A percentile compares a stretch with the other conserved stretches of the same genome.
phyloP scores from a whole-genome alignment of 2,113 vertebrate species.

The Rhabdomys dilectus region DNA sequence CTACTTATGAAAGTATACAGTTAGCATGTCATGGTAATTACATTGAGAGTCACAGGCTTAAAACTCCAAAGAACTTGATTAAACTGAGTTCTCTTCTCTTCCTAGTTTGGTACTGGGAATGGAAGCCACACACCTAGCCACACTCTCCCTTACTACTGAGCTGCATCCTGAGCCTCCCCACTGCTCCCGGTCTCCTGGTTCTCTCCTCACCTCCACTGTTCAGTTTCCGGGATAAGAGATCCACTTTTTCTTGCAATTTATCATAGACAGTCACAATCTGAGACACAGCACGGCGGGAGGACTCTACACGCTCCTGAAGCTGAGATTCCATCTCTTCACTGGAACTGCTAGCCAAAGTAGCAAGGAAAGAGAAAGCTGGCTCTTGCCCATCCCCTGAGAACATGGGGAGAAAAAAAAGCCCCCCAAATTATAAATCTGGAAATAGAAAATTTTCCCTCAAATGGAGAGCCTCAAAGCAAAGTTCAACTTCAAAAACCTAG shows the following conservation, averaged over 20 bases:
- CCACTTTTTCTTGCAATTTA: conserved; percentile 90
- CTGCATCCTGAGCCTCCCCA: neutral
- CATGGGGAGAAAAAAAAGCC: neutral
- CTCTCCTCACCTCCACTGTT: conserved; percentile 87
- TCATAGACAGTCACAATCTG: conserved; percentile 93
- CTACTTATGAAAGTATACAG: neutral
- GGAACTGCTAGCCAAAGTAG: conserved; percentile 96
- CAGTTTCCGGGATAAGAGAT: conserved; percentile 86
- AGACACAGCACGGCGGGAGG: conserved; percentile 92
- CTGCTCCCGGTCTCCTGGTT: neutral
- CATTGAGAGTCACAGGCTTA: neutral
- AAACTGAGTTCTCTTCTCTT: neutral
- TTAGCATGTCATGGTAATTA: neutral
- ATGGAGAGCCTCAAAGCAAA: conserved; percentile 6
- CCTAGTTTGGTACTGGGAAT: neutral
- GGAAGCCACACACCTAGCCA: neutral
- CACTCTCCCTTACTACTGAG: neutral
- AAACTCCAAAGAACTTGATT: neutral
- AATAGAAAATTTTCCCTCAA: conserved; percentile 37
- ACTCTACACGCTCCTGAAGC: conserved; percentile 95
- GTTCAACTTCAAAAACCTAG: neutral
- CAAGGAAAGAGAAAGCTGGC: conserved; percentile 93
- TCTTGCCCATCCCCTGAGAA: conserved; percentile 91
- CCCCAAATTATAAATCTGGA: conserved; percentile 47
- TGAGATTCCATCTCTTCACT: conserved; percentile 98